These are phyloP conservation scores for Oligia fasciuncula DNA, from an alignment of 2,888 invertebrate genomes.

Conservation along the genomic window DNA sequence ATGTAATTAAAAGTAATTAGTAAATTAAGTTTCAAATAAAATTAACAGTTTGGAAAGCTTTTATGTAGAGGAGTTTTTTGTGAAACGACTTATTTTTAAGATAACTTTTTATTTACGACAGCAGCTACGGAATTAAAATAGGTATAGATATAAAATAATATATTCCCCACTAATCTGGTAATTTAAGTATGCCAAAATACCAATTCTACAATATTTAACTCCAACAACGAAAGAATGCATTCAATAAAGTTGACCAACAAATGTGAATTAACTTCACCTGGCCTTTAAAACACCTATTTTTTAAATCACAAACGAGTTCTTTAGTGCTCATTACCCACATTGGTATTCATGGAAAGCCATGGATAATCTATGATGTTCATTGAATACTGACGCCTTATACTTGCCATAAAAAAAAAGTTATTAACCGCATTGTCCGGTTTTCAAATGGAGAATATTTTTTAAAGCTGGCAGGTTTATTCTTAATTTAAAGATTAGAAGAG, in stretches of 20 bases:
- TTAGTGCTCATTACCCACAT: constrained; percentile 63
- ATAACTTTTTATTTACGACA: neutral
- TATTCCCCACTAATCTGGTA: neutral
- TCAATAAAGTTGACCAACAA: constrained; percentile 32
- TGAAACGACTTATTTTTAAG: neutral
- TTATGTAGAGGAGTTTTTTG: neutral
- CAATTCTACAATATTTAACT: too few species aligned
- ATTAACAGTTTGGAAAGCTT: constrained; percentile 32
- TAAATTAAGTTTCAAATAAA: constrained; percentile 23
- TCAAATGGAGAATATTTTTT: constrained; percentile 13
- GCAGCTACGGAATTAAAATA: neutral
- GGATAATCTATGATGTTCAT: constrained; percentile 52
- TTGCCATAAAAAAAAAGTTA: constrained; percentile 29
- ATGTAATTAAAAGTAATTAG: constrained; percentile 23
- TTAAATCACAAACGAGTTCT: constrained; percentile 57
- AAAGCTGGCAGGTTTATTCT: neutral
- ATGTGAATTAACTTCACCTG: constrained; percentile 42
- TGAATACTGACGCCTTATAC: constrained; percentile 35
- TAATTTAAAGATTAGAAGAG: constrained; percentile 24
- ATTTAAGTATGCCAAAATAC: neutral
- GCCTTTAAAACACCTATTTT: constrained; percentile 49
- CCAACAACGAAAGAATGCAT: neutral
- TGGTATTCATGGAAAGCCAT: constrained; percentile 68
- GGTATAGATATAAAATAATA: too few species aligned
- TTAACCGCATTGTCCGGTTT: constrained; percentile 16